A percentile compares a stretch with the other conserved stretches of the same genome.
Evolutionary conservation across 1,140 invertebrate species (phyloP).

Genomic region (Teleopsis dalmanni): DNA sequence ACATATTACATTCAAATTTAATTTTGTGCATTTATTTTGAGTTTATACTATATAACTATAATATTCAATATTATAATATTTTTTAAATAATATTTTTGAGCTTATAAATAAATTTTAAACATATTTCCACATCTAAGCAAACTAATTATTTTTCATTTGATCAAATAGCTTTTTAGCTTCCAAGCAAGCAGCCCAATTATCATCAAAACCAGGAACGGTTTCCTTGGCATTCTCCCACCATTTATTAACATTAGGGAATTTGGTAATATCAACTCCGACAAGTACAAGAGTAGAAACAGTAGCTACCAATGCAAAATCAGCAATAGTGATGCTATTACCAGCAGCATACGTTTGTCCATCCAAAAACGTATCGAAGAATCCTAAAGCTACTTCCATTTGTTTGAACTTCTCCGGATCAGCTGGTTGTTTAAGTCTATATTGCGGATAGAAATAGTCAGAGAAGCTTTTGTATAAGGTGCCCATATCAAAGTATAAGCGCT

Average conservation of each 20-base stretch:
- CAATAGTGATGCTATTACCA: slow-evolving; percentile 63
- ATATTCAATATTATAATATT: too few species aligned
- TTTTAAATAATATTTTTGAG: too few species aligned
- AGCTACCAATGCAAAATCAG: slow-evolving; percentile 57
- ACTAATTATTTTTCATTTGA: not conserved
- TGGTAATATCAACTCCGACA: slow-evolving; percentile 56
- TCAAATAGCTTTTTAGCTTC: slow-evolving; percentile 46
- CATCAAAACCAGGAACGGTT: slow-evolving; percentile 63
- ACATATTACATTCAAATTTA: too few species aligned
- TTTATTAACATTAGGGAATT: slow-evolving; percentile 59
- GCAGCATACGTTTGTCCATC: slow-evolving; percentile 57
- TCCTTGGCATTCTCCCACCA: slow-evolving; percentile 65
- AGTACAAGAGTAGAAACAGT: slow-evolving; percentile 61
- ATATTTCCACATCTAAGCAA: too few species aligned
- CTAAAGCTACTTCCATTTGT: slow-evolving; percentile 55
- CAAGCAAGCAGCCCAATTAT: slow-evolving; percentile 54
- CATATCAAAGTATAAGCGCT: slow-evolving; percentile 66
- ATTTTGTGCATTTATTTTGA: too few species aligned
- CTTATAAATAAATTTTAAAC: too few species aligned
- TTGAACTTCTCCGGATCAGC: slow-evolving; percentile 57
- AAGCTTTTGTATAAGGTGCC: slow-evolving; percentile 60
- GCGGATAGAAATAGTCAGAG: slow-evolving; percentile 60
- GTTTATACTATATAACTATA: too few species aligned
- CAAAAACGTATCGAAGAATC: slow-evolving; percentile 59
- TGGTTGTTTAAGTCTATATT: slow-evolving; percentile 55